phyloP scores from a whole-genome alignment of 2,113 vertebrate species.

The Naja naja region DNA sequence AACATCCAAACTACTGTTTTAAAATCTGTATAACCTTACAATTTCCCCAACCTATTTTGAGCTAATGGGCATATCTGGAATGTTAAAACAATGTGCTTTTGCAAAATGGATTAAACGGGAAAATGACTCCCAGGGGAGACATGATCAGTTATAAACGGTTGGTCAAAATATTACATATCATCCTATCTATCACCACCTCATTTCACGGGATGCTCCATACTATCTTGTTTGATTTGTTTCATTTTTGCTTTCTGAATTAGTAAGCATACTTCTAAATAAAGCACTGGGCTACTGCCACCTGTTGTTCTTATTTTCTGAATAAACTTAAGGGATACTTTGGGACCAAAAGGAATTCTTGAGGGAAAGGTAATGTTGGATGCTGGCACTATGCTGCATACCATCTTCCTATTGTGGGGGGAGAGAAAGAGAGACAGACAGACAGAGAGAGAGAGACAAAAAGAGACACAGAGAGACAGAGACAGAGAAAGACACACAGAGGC shows the following conservation, averaged over 20 bases:
- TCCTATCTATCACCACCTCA: neutral
- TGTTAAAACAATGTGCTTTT: neutral
- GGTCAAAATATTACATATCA: neutral
- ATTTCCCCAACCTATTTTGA: neutral
- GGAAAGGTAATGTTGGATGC: neutral
- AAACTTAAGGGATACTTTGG: neutral
- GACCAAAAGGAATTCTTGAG: neutral
- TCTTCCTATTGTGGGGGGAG: neutral
- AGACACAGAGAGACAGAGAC: no score
- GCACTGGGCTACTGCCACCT: neutral
- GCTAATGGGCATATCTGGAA: neutral
- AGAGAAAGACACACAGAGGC: neutral
- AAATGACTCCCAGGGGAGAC: neutral
- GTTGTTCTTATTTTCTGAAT: neutral
- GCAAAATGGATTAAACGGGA: neutral
- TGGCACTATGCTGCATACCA: neutral
- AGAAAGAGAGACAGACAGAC: neutral
- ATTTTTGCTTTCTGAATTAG: neutral
- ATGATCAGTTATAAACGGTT: neutral
- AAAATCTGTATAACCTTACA: neutral
- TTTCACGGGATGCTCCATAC: neutral
- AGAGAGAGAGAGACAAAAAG: no score
- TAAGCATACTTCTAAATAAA: neutral
- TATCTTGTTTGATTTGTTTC: neutral
- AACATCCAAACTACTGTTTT: neutral